Evolutionary conservation across 2,113 vertebrate species (phyloP), one percentile per base, ranked within the genome.

Genomic region (Tautogolabrus adspersus): DNA sequence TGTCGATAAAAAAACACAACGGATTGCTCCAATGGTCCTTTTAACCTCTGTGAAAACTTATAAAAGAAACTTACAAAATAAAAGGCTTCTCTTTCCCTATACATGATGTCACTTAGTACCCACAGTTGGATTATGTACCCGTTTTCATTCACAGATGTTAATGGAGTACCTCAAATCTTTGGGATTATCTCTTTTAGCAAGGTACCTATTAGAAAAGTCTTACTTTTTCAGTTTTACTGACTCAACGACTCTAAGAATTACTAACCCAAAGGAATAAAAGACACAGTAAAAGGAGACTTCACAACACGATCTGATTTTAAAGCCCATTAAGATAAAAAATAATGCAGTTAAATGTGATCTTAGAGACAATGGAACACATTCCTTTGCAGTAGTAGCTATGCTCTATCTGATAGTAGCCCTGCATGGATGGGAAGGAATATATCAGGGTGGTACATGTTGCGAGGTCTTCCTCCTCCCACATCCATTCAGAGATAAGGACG

Each of bases 401-500:
- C 10, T 63, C 21, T 78, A 89, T 91, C 83, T 83, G 87, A 89
- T 88, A 59, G 60, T 22, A 47, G 26, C 44, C 54, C 78, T 58
- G 79, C 61, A 59, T 51, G 67, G 55, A 79, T 55, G 47, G 57
- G 37, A 87, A 74, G 22, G 63, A 81, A 88, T 83, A 87, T 83
- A 87, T 91, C 83, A 85, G 75, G 54, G 63, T 75, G 80, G 82
- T 86, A 73, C 75, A 85, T 80, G 70, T 60, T 63, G 74, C 3
- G 22, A 76, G 75, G 18, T 60, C 72, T 75, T 80, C 72, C 63
- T 78, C 72, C 62, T 49, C 54, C 65, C 57, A 66, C 71, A 88
- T 37, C 70, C 62, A 70, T 82, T 85, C 46, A 21, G 49, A 90
- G 88, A 90, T 88, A 92, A 90, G 83, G 80, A 86, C 74, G 76